Percentiles rank a stretch among this genome's conserved stretches.
Evolutionary conservation across 1,140 invertebrate species (phyloP).

Genomic region (Drosophila pectinifera): DNA sequence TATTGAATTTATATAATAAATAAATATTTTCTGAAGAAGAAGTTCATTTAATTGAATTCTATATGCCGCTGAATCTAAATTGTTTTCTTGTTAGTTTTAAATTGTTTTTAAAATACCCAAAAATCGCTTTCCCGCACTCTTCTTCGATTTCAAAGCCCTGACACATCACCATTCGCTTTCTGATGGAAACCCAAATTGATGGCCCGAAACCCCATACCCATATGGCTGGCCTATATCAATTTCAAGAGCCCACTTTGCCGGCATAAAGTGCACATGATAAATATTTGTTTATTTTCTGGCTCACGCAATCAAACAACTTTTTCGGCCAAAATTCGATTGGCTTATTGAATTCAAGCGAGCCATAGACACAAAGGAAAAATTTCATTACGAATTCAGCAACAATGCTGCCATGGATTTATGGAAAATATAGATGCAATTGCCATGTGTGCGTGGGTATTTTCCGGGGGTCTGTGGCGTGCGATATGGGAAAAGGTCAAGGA

Average conservation of each 20-base stretch:
- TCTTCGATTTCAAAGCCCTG: neutral
- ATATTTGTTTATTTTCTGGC: constrained; percentile 58
- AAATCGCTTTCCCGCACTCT: neutral
- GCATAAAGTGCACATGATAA: constrained; percentile 37
- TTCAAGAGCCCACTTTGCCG: constrained; percentile 19
- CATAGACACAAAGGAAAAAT: constrained; percentile 36
- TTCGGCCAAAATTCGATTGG: constrained; percentile 29
- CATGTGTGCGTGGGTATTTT: neutral
- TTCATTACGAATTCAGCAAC: constrained; percentile 38
- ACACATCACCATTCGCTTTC: neutral
- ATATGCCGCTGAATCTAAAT: neutral
- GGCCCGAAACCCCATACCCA: neutral
- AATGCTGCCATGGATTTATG: constrained; percentile 34
- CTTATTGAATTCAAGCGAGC: constrained; percentile 29
- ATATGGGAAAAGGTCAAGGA: constrained; percentile 42
- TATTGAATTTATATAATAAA: neutral
- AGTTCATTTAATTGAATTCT: neutral
- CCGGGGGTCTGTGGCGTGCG: neutral
- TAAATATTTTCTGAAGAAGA: neutral
- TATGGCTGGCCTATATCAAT: constrained; percentile 15
- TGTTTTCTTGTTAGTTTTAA: neutral
- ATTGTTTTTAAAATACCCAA: neutral
- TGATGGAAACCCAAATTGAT: neutral
- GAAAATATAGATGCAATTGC: constrained; percentile 31
- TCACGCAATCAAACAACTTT: constrained; percentile 32